Evolutionary conservation across 2,797 vertebrate genomes (phyloP), one percentile per base, ranked within the genome.

Genomic region (Loris lydekkerianus): DNA sequence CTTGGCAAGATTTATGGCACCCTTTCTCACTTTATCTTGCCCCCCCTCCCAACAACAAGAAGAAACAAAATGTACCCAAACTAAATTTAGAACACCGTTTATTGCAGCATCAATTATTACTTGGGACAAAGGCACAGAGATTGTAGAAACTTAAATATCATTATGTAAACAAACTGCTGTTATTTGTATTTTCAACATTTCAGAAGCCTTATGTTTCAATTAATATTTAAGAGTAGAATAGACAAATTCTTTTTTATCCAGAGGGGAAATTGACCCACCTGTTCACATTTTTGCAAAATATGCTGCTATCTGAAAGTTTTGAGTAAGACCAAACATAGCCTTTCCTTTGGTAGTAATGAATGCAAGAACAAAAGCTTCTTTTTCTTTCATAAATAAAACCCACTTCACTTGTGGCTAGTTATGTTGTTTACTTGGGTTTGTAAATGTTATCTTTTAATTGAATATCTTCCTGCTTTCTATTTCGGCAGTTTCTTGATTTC

Each of bases 341-440:
- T 69, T 31, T 31, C 13, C 53, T 53, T 46, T 88, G 31, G 10
- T 14, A 21, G 7, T 14, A 14, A 7, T 3, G 13, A 29, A 21
- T 29, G 7, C 8, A 58, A 49, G 15, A 73, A 21, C 10, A 65
- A 49, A n/a, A 56, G 13, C 31, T 20, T 2, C 18, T 82, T 37
- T 21, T 7, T 73, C 4, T 53, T 13, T 46, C 4, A 20, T 31
- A 18, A 15, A 34, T 75, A 21, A 53, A 83, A 58, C 56, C 17
- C 10, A 15, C 29, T 82, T 65, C 20, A 40, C 10, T 5, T 58
- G 34, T 65, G 7, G 6, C 5, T 63, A 29, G 8, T 2, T 5
- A 23, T 40, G 25, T 23, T 53, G 2, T 23, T 17, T n/a, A 53
- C 0, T 46, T 21, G 2, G 7, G 37, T 18, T n/a, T 2, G 9